These are phyloP conservation scores for Anomalospiza imberbis DNA, from an alignment of 2,797 vertebrate species.

Conservation along the genomic window DNA sequence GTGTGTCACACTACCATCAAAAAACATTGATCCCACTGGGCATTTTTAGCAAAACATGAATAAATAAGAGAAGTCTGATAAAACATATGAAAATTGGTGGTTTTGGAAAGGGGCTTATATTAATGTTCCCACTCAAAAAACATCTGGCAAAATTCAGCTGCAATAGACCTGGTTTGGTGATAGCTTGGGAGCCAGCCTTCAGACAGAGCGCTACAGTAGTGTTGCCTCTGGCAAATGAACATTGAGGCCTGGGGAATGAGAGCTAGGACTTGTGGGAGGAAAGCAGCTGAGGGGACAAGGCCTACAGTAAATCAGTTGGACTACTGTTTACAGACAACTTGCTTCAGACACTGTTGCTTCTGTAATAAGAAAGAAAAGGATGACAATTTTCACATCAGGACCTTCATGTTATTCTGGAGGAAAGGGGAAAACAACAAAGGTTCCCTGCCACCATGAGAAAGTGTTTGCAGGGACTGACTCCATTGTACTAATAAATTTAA, in stretches of 20 bases:
- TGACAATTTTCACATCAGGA: not conserved
- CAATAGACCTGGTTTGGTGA: not conserved
- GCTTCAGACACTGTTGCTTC: not conserved
- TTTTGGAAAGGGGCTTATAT: not conserved
- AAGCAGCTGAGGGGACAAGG: not conserved
- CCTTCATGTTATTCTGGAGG: not conserved
- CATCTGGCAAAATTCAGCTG: not conserved
- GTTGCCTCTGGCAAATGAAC: not conserved
- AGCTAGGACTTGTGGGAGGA: not conserved
- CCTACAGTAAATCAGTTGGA: not conserved
- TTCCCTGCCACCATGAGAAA: not conserved
- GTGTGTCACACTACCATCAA: not conserved
- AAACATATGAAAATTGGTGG: not conserved
- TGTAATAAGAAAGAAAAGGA: not conserved
- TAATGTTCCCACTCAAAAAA: not conserved
- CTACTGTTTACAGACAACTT: not conserved
- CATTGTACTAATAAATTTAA: constrained; percentile 25
- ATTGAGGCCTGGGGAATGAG: accelerated
- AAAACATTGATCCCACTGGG: not conserved
- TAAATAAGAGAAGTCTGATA: not conserved
- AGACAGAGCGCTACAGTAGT: not conserved
- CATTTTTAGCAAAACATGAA: not conserved
- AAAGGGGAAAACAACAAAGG: not conserved
- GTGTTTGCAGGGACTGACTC: not conserved
- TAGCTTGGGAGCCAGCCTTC: not conserved